These are phyloP conservation scores for Cephalotes varians DNA, from an alignment of 2,888 invertebrate species.

Conservation along the genomic window DNA sequence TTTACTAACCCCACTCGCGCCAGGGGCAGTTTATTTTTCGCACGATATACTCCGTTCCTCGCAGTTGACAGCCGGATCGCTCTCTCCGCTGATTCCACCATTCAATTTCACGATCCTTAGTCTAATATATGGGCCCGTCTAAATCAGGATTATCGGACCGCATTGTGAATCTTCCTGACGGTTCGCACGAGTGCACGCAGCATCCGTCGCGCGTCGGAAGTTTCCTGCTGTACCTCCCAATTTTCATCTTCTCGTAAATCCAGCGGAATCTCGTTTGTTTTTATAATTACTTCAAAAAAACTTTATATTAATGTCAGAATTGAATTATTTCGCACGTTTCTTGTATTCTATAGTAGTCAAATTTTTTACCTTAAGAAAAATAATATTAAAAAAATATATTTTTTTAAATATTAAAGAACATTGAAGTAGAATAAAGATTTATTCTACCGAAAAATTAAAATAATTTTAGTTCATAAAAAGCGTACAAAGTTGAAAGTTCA, in stretches of 20 bases:
- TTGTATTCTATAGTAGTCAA: neutral
- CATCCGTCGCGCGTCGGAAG: constrained; percentile 32
- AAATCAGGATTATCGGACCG: constrained; percentile 82
- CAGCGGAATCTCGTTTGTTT: neutral
- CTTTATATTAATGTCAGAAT: neutral
- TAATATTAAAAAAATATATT: neutral
- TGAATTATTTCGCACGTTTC: neutral
- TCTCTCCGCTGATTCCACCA: constrained; percentile 79
- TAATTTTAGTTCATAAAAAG: neutral
- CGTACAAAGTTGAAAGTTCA: neutral
- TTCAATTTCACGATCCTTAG: constrained; percentile 82
- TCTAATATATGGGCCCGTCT: constrained; percentile 80
- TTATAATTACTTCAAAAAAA: neutral
- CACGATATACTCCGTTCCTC: constrained; percentile 59
- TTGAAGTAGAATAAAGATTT: neutral
- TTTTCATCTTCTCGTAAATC: neutral
- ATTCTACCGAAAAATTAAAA: neutral
- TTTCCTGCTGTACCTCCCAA: constrained; percentile 5
- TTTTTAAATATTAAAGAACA: neutral
- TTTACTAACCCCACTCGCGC: constrained; percentile 73
- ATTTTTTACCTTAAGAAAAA: neutral
- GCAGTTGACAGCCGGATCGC: constrained; percentile 61
- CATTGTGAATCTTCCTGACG: constrained; percentile 64
- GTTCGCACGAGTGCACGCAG: constrained; percentile 49
- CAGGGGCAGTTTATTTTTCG: constrained; percentile 76